Evolutionary conservation across 2,113 vertebrate species (phyloP), one percentile per base, ranked within the genome.

Genomic region (Microcebus griseorufus): DNA sequence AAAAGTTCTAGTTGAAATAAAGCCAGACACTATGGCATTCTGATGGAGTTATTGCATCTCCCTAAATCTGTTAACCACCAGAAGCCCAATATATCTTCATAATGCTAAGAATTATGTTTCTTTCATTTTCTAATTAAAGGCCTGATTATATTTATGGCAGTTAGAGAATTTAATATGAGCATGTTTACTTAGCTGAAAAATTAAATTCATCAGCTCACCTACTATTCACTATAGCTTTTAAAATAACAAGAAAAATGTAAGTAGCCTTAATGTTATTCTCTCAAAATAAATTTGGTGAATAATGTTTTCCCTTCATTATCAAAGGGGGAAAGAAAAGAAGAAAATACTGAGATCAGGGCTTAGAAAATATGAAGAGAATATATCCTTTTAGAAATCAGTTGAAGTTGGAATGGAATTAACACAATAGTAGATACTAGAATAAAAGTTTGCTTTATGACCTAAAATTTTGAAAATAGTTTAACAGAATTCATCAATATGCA

Each of bases 71-170:
- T 79, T 90, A 96, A 80, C 51, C 85, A 93, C 39, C 73, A 93
- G 93, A 96, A 94, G 48, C 65, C 42, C 86, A 88, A 64, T 90
- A 92, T 88, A 93, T 96, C 83, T 95, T 95, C 82, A 90, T 97
- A 97, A 98, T 90, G 72, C 60, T 94, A 88, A 95, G 76, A 96
- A 97, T 96, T 96, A 93, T 78, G 39, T 93, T 97, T 51, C 62
- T 72, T 39, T 91, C 27, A 64, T 96, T 97, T 98, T 96, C 48
- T 96, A 97, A 98, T 97, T 93, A 95, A 95, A 97, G 88, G 2
- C 58, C 85, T 96, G 64, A 97, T 96, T 97, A 95, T 83, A 97
- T 97, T 97, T 97, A 95, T 78, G 87, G 75, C 45, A 95, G 48
- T 48, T 48, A 48, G 25, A 97, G 67, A 96, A 98, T 97, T 96